Evolutionary conservation across 92 coral and sea anemone species (phyloP).

Genomic region (Phenganax stokvisi): DNA sequence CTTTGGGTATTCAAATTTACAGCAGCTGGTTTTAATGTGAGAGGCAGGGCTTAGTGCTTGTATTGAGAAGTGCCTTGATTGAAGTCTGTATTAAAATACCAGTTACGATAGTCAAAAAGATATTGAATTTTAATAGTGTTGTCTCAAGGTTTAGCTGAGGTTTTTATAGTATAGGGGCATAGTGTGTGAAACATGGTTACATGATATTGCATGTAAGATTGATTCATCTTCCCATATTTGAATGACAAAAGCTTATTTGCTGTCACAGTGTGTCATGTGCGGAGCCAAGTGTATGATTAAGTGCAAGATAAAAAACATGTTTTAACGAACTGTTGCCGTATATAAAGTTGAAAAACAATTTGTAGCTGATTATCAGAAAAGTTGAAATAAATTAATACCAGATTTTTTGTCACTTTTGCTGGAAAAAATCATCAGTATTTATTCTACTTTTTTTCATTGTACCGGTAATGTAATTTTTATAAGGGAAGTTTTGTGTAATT

Average conservation of each 20-base stretch:
- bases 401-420: too few relatives aligned
- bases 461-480: too few relatives aligned
- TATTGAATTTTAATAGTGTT: neutral
- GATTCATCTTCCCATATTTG: constrained; percentile 9
- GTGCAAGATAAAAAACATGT: neutral
- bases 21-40: constrained; percentile 16
- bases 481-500: too few relatives aligned
- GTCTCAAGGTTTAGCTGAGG: neutral
- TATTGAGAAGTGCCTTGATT: neutral
- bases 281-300: neutral
- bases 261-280: constrained; percentile 1
- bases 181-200: neutral
- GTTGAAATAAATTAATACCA: too few relatives aligned
- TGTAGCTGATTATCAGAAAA: too few relatives aligned
- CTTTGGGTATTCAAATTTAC: neutral
- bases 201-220: constrained; percentile 16
- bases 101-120: too few relatives aligned
- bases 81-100: too few relatives aligned
- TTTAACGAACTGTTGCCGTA: constrained; percentile 10
- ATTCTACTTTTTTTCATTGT: too few relatives aligned
- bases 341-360: neutral
- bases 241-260: constrained; percentile 10
- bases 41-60: neutral
- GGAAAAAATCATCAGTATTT: too few relatives aligned
- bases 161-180: neutral